Evolutionary conservation across 2,888 invertebrate genomes (phyloP), one percentile per base, ranked within the genome.

Genomic region (Leptopilina syphax): DNA sequence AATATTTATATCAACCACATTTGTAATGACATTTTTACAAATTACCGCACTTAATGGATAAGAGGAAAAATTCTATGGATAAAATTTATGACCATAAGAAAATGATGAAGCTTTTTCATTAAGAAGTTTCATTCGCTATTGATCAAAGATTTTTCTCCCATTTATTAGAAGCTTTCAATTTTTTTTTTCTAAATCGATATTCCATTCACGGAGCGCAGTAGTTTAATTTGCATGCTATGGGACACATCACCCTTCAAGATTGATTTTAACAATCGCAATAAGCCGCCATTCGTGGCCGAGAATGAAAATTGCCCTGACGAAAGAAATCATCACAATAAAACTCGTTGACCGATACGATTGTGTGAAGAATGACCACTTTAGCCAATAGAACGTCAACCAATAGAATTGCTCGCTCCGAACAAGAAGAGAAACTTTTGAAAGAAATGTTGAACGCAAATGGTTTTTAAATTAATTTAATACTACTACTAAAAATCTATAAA

Each of bases 341-440:
- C 73, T 73, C n/a, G 70, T 57, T 73, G 73, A 73, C 73, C 57
- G 57, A 73, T 73, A 34, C 73, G 57, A 73, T 73, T 73, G 54
- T 54, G 57, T 73, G 73, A 73, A 73, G 73, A 34, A 60, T 9
- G 57, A 10, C 41, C 57, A 73, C 73, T 73, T 73, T 57, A 73
- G 73, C 57, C 73, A 73, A 73, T 73, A 73, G 57, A 73, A 73
- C 24, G 57, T 57, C 41, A 73, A 13, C 50, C 34, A 73, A 73
- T 9, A 57, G 34, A 54, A 34, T 73, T 13, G 57, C 50, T 70
- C 18, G 57, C 50, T 70, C 18, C 8, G 54, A 70, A 27, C 13
- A 18, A 8, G 24, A 24, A 34, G 34, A 34, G 34, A 70, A 70
- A 70, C 24, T 50, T 50, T 5, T 13, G 24, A 34, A 50, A 57